A percentile compares a stretch with the other conserved stretches of the same genome.
Evolutionary conservation across 2,113 vertebrate genomes (phyloP).

Genomic region (Macaca nemestrina): DNA sequence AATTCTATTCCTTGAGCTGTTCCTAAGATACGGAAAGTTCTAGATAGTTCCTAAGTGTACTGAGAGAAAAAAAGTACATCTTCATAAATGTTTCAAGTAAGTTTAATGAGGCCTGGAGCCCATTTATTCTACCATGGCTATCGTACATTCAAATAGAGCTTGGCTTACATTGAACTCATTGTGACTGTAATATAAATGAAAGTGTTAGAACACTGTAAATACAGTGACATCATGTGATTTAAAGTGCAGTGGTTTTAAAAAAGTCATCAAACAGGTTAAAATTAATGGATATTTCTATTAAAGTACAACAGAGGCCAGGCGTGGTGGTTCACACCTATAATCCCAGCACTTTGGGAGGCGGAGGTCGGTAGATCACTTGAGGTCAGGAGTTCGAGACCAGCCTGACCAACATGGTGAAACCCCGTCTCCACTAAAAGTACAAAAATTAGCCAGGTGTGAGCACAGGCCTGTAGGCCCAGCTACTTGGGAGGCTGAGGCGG

Average conservation of each 20-base stretch:
- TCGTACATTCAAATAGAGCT: not conserved
- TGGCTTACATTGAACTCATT: constrained; percentile 35
- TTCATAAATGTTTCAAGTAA: constrained; percentile 25
- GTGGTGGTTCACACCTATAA: no score
- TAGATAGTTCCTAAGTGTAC: constrained; percentile 3
- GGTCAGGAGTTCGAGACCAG: no score
- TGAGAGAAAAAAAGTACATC: not conserved
- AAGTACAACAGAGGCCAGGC: not conserved
- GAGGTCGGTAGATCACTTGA: no score
- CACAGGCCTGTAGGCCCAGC: no score
- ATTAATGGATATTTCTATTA: constrained; percentile 24
- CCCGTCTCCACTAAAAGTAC: no score
- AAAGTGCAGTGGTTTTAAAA: not conserved
- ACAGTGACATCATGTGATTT: constrained; percentile 19
- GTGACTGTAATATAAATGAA: constrained; percentile 4
- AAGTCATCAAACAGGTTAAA: constrained; percentile 34
- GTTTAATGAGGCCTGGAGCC: not conserved
- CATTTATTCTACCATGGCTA: not conserved
- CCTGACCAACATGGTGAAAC: no score
- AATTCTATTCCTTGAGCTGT: not conserved
- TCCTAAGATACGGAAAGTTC: constrained; percentile 1
- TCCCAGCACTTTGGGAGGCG: no score
- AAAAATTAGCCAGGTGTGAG: no score
- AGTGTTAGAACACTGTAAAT: constrained; percentile 41
- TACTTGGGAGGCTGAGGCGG: no score